Conservation (phyloP, 2,888 invertebrate genomes). For the Creontiades dilutus region DNA sequence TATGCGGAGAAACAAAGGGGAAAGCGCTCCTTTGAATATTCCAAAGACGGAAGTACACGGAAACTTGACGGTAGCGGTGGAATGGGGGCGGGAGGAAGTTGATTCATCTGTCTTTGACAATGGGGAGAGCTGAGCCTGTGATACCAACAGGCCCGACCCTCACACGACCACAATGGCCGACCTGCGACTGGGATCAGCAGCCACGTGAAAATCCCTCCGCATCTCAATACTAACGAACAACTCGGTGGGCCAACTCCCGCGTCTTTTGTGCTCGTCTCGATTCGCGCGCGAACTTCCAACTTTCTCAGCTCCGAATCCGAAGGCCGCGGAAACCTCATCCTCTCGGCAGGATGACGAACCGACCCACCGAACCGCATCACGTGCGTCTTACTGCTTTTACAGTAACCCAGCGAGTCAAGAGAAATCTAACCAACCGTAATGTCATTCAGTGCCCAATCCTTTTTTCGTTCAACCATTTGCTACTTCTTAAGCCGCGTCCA, state of each 20-base stretch:
- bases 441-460: too few relatives aligned
- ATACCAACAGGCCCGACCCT: neutral
- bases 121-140: neutral
- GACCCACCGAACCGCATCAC: too few relatives aligned
- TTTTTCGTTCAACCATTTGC: too few relatives aligned
- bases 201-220: neutral
- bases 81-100: neutral
- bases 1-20: constrained; percentile 48
- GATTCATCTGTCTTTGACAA: constrained; percentile 30
- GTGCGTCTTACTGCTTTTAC: too few relatives aligned
- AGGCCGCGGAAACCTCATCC: neutral
- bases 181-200: neutral
- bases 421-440: too few relatives aligned
- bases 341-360: too few relatives aligned
- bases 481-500: too few relatives aligned
- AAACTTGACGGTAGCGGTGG: neutral
- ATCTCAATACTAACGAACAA: constrained; percentile 32
- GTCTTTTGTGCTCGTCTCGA: constrained; percentile 11
- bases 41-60: constrained; percentile 56
- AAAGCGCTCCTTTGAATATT: constrained; percentile 51
- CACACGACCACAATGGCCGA: constrained; percentile 33
- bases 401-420: too few relatives aligned
- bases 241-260: neutral
- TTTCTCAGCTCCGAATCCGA: neutral
- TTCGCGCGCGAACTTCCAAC: neutral